Percentiles rank a stretch among this genome's conserved stretches.
Evolutionary conservation across 2,888 invertebrate genomes (phyloP).

Genomic region (Ormia ochracea): DNA sequence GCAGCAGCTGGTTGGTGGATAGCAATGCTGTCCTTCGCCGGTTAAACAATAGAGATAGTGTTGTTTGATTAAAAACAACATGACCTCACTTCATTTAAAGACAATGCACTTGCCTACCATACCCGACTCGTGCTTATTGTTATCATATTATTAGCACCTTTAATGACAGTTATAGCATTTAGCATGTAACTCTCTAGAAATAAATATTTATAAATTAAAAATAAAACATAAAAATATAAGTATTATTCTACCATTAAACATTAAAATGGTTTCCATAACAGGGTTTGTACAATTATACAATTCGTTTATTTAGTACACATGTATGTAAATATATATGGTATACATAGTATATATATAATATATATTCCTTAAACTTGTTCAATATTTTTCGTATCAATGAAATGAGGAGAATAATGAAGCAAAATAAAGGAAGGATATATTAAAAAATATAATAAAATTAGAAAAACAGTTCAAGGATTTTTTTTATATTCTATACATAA

Average conservation of each 20-base stretch:
- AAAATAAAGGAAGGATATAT: neutral
- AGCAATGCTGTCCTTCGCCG: neutral
- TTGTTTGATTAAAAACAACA: slow-evolving; percentile 41
- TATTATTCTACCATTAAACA: slow-evolving; percentile 51
- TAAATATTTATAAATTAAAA: slow-evolving; percentile 27
- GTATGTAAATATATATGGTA: no score
- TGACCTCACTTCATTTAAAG: slow-evolving; percentile 52
- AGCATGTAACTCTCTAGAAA: slow-evolving; percentile 4
- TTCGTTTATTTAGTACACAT: slow-evolving; percentile 10
- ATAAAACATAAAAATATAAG: slow-evolving; percentile 47
- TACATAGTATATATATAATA: no score
- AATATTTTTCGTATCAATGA: slow-evolving; percentile 42
- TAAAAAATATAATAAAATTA: slow-evolving; percentile 33
- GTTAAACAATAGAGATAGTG: slow-evolving; percentile 38
- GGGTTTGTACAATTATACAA: slow-evolving; percentile 45
- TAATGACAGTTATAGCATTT: slow-evolving; percentile 38
- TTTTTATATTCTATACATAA: slow-evolving; percentile 24
- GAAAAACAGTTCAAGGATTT: slow-evolving; percentile 49
- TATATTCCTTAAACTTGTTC: slow-evolving; percentile 30
- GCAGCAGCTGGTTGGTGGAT: slow-evolving; percentile 13
- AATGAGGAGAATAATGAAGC: neutral
- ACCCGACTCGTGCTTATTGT: slow-evolving; percentile 5
- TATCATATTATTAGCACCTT: slow-evolving; percentile 50
- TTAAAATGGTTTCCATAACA: slow-evolving; percentile 31
- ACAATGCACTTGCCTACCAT: slow-evolving; percentile 40